A percentile compares a stretch with the other conserved stretches of the same genome.
Evolutionary conservation across 2,888 invertebrate species (phyloP).

Genomic region (Coleophora deauratella): DNA sequence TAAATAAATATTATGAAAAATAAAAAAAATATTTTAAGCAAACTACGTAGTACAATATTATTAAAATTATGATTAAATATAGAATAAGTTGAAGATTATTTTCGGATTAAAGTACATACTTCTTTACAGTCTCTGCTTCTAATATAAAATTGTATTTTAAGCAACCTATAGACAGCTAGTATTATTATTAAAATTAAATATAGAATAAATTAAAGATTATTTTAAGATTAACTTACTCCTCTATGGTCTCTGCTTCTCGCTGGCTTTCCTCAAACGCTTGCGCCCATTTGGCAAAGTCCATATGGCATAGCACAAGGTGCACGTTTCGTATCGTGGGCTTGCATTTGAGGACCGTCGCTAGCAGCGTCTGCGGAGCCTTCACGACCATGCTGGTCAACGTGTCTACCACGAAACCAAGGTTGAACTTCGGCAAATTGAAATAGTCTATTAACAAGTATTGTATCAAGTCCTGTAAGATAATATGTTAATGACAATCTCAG

Average conservation of each 20-base stretch:
- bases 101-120: no score
- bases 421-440: conserved; percentile 39
- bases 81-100: no score
- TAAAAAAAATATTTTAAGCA: no score
- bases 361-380: conserved; percentile 37
- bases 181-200: no score
- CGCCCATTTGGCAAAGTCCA: conserved; percentile 54
- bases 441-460: conserved; percentile 47
- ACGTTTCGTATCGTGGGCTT: conserved; percentile 46
- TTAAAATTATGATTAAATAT: no score
- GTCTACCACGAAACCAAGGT: conserved; percentile 54
- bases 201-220: no score
- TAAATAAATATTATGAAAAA: not conserved
- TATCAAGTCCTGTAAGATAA: conserved; percentile 42
- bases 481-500: not conserved
- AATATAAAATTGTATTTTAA: no score
- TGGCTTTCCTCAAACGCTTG: conserved; percentile 43
- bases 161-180: no score
- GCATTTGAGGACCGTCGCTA: conserved; percentile 49
- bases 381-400: conserved; percentile 47
- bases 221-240: conserved; percentile 46
- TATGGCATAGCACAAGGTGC: conserved; percentile 53
- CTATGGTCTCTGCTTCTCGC: conserved; percentile 35
- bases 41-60: no score
- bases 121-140: no score